phyloP scores from a whole-genome alignment of 2,113 vertebrate genomes.

The Piprites chloris region DNA sequence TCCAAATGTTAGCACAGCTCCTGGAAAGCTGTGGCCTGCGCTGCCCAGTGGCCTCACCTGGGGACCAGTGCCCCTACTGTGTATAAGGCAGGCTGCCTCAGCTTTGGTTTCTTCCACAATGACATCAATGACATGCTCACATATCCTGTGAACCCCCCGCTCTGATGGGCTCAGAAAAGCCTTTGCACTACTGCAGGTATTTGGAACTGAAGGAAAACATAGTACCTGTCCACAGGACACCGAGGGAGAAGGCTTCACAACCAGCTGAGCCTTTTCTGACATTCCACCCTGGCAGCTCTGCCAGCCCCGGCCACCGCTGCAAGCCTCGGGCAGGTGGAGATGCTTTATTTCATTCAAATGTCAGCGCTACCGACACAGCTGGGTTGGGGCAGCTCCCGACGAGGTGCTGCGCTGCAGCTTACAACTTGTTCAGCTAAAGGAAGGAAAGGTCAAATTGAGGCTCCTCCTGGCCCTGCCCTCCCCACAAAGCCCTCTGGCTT shows the following conservation, averaged over 20 bases:
- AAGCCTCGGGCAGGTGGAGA: neutral
- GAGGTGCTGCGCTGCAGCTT: neutral
- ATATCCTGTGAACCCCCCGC: fast-evolving
- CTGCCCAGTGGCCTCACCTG: neutral
- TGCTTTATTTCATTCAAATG: fast-evolving
- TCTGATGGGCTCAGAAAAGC: neutral
- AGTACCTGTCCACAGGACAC: neutral
- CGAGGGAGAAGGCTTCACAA: neutral
- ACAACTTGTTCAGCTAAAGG: neutral
- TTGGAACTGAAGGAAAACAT: neutral
- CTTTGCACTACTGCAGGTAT: neutral
- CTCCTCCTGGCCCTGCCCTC: neutral
- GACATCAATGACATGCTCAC: neutral
- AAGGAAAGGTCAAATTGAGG: neutral
- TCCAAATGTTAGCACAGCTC: neutral
- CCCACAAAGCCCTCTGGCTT: neutral
- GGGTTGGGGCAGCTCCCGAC: fast-evolving
- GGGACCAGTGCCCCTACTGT: neutral
- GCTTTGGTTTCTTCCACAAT: neutral
- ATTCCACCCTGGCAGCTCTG: neutral
- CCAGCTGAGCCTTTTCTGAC: fast-evolving
- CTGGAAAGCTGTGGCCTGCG: neutral
- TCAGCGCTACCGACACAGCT: fast-evolving
- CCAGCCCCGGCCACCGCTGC: fast-evolving
- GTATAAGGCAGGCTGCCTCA: neutral